phyloP scores from a whole-genome alignment of 2,113 vertebrate genomes.

The Serilophus lunatus region DNA sequence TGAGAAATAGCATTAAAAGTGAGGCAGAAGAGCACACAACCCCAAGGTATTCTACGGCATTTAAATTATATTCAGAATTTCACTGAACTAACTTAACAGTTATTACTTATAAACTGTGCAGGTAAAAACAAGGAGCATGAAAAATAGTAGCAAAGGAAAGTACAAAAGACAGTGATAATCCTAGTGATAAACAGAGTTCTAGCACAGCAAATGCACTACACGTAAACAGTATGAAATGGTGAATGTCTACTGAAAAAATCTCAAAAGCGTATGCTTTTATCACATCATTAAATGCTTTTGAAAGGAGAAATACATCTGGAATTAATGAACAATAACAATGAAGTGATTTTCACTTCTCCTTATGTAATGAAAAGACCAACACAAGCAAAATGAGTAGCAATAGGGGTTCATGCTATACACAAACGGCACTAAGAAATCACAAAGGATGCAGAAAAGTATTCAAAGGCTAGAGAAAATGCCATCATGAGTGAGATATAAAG shows the following conservation, averaged over 20 bases:
- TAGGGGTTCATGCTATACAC: neutral
- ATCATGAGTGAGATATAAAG: neutral
- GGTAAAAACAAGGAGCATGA: neutral
- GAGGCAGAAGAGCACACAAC: neutral
- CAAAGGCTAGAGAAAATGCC: slow-evolving; percentile 15
- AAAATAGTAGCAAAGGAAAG: neutral
- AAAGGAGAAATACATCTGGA: neutral
- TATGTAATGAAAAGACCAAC: neutral
- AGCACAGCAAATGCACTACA: neutral
- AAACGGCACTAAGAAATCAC: slow-evolving; percentile 15
- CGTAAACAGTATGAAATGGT: neutral
- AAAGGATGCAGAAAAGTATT: neutral
- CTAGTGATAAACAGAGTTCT: neutral
- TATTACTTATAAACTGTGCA: neutral
- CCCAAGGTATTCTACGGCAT: neutral
- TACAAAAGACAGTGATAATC: neutral
- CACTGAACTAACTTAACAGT: neutral
- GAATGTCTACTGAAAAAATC: neutral
- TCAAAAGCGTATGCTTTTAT: neutral
- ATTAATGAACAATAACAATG: neutral
- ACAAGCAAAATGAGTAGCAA: slow-evolving; percentile 6
- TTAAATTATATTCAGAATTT: neutral
- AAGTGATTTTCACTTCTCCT: slow-evolving; percentile 4
- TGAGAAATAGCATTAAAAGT: neutral
- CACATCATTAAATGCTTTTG: neutral